Evolutionary conservation across 2,888 invertebrate genomes (phyloP).

Genomic region (Pandemis corylana): DNA sequence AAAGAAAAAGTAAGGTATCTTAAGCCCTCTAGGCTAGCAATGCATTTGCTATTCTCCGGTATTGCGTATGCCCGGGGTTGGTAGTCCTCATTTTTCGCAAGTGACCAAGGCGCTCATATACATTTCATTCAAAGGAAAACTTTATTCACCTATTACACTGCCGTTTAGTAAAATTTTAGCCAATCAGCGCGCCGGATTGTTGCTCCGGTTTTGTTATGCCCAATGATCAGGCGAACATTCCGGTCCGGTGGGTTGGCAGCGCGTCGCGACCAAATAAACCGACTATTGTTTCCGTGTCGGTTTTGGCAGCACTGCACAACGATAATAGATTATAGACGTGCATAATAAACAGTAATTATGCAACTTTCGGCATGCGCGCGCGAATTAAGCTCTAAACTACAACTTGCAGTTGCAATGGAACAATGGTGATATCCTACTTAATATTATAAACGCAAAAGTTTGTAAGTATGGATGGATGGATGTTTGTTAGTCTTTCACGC

Average conservation of each 20-base stretch:
- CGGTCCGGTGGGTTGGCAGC: conserved; percentile 1
- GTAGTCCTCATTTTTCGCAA: too few relatives aligned
- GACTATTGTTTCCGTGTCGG: conserved; percentile 1
- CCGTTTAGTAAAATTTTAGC: neutral
- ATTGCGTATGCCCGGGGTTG: too few relatives aligned
- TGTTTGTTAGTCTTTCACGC: too few relatives aligned
- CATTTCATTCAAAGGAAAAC: neutral
- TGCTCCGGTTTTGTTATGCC: neutral
- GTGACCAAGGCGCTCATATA: too few relatives aligned
- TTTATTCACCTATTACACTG: neutral
- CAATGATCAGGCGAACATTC: neutral
- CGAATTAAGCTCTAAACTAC: too few relatives aligned
- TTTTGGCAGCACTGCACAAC: neutral
- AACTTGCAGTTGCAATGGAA: too few relatives aligned
- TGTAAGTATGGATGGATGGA: too few relatives aligned
- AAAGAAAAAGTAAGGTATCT: too few relatives aligned
- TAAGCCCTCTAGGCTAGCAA: too few relatives aligned
- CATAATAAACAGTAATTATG: neutral
- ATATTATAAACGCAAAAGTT: too few relatives aligned
- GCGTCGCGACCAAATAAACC: neutral
- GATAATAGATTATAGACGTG: neutral
- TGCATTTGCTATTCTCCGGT: too few relatives aligned
- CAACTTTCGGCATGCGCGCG: neutral
- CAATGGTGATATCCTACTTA: too few relatives aligned
- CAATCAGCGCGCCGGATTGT: neutral